Evolutionary conservation across 2,113 vertebrate genomes (phyloP).

Genomic region (Dasyurus viverrinus): DNA sequence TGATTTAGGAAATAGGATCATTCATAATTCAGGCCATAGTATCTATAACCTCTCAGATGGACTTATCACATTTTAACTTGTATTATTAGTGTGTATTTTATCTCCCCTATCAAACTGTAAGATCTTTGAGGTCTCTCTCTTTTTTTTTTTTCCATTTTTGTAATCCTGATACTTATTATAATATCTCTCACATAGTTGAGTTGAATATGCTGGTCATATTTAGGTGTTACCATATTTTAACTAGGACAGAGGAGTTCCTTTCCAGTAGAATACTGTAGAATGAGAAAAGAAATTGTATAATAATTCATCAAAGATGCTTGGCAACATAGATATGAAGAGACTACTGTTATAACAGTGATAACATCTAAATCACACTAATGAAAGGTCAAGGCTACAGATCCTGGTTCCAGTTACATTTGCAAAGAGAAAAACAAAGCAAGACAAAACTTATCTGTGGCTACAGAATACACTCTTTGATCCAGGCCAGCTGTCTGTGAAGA

Average conservation of each 20-base stretch:
- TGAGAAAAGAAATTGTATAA: neutral
- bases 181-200: neutral
- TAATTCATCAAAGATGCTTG: neutral
- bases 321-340: neutral
- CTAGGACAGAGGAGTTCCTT: neutral
- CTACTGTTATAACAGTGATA: neutral
- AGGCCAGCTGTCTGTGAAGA: neutral
- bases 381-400: neutral
- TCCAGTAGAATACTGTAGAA: neutral
- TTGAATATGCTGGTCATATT: neutral
- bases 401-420: too few relatives aligned
- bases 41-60: neutral
- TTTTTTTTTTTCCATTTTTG: neutral
- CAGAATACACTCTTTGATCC: neutral
- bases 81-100: neutral
- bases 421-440: neutral
- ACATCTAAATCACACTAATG: neutral
- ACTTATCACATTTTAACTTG: neutral
- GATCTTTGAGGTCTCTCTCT: neutral
- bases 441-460: neutral
- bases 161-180: neutral
- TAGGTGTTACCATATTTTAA: neutral
- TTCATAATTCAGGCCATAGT: neutral
- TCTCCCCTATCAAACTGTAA: neutral
- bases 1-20: neutral